Conservation (phyloP, 2,797 vertebrate genomes). For the Picus viridis region DNA sequence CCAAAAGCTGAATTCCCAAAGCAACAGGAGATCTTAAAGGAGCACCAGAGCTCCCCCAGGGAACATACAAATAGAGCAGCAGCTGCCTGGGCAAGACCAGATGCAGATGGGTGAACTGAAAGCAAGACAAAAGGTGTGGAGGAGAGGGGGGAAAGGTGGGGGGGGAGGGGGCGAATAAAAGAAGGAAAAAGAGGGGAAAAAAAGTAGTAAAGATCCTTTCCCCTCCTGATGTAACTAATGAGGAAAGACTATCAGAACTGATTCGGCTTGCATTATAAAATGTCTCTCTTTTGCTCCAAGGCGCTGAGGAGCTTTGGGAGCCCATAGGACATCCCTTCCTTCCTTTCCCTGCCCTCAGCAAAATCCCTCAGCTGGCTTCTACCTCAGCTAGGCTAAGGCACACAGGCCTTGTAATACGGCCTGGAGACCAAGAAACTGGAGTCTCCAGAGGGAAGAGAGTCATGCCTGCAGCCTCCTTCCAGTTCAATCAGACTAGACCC, state of each 20-base stretch:
- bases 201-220: background rate
- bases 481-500: constrained; percentile 33
- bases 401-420: background rate
- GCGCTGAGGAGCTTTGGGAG: background rate
- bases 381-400: background rate
- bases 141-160: too few species aligned
- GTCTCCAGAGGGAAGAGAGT: background rate
- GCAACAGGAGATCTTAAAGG: constrained; percentile 59
- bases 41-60: constrained; percentile 34
- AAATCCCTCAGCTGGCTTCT: background rate
- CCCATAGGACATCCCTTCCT: background rate
- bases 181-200: too few species aligned
- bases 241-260: constrained; percentile 1
- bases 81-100: constrained; percentile 57
- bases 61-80: constrained; percentile 56
- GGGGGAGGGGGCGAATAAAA: too few species aligned
- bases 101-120: constrained; percentile 57
- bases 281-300: background rate
- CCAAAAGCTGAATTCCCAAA: constrained; percentile 71
- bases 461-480: constrained; percentile 17
- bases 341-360: background rate
- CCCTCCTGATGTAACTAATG: constrained; percentile 13
- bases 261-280: background rate
- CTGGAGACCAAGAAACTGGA: background rate
- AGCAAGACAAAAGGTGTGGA: constrained; percentile 7